These are phyloP conservation scores for Aurelia aurita DNA, from an alignment of 30 jellyfish, hydroid and myxozoan genomes.

Conservation along the genomic window DNA sequence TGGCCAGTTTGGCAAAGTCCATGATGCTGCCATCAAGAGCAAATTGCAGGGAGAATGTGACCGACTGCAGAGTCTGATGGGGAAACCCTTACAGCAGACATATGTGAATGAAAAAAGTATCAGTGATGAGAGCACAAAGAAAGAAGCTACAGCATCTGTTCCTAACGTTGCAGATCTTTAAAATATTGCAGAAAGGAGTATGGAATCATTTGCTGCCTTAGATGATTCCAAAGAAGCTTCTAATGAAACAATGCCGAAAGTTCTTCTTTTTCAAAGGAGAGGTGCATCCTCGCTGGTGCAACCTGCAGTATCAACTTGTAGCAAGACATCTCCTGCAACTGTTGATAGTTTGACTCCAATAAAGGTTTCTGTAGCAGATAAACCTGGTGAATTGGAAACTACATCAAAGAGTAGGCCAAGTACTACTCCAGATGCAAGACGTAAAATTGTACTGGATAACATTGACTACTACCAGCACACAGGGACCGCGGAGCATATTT, in stretches of 20 bases:
- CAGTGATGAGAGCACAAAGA: not conserved
- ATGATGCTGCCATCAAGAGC: not conserved
- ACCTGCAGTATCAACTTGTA: no score
- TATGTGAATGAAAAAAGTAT: no score
- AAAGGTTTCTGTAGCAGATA: conserved; percentile 1
- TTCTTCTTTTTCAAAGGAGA: no score
- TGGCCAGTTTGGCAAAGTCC: conserved; percentile 22
- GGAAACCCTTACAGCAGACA: not conserved
- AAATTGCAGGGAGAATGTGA: not conserved
- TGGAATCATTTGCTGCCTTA: no score
- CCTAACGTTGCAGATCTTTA: not conserved
- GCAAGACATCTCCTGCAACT: no score
- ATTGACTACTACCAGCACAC: conserved; percentile 27
- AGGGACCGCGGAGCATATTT: no score
- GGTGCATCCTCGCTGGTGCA: no score
- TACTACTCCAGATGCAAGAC: conserved; percentile 10
- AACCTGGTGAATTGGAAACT: not conserved
- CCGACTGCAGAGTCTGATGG: not conserved
- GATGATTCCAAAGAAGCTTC: no score
- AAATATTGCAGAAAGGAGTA: no score
- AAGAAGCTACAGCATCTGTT: not conserved
- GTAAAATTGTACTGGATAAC: conserved; percentile 45
- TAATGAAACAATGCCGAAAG: no score
- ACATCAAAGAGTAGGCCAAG: not conserved
- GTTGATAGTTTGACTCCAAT: not conserved